Conservation (phyloP, 1,140 invertebrate genomes). For the Trachymyrmex septentrionalis region DNA sequence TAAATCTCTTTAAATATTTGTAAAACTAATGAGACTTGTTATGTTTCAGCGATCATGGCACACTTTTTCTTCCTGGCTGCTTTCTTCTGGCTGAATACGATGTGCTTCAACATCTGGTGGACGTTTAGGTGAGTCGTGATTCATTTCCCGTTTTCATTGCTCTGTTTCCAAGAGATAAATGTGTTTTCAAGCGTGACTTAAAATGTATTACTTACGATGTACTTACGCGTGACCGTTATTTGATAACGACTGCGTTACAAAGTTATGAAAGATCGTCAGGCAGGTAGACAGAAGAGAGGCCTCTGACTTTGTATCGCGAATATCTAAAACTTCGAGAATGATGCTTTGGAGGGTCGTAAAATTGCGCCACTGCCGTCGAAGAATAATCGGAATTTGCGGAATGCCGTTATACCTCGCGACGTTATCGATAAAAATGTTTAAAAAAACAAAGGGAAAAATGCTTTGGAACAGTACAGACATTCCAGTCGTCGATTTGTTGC, state of each 20-base stretch:
- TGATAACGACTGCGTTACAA: neutral
- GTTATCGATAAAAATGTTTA: conserved; percentile 23
- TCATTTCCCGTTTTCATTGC: conserved; percentile 60
- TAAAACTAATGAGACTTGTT: conserved; percentile 72
- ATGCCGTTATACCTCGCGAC: conserved; percentile 9
- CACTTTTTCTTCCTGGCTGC: conserved; percentile 97
- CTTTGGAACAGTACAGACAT: neutral
- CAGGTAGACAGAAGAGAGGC: neutral
- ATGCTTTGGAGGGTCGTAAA: conserved; percentile 7
- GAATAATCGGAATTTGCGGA: conserved; percentile 15
- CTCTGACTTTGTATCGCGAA: neutral
- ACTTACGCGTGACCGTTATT: neutral
- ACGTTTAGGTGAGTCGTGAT: conserved; percentile 91
- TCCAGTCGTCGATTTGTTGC: neutral
- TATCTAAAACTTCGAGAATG: conserved; percentile 9
- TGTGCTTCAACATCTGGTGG: conserved; percentile 98
- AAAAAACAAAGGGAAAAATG: neutral
- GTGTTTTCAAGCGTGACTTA: neutral
- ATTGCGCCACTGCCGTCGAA: conserved; percentile 10
- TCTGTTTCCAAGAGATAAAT: conserved; percentile 8
- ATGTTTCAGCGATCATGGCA: conserved; percentile 92
- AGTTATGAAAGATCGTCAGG: neutral
- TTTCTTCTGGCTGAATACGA: conserved; percentile 98
- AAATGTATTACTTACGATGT: neutral
- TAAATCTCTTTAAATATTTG: conserved; percentile 25